These are phyloP conservation scores for Agrochola circellaris DNA, from an alignment of 2,888 invertebrate genomes.

Conservation along the genomic window DNA sequence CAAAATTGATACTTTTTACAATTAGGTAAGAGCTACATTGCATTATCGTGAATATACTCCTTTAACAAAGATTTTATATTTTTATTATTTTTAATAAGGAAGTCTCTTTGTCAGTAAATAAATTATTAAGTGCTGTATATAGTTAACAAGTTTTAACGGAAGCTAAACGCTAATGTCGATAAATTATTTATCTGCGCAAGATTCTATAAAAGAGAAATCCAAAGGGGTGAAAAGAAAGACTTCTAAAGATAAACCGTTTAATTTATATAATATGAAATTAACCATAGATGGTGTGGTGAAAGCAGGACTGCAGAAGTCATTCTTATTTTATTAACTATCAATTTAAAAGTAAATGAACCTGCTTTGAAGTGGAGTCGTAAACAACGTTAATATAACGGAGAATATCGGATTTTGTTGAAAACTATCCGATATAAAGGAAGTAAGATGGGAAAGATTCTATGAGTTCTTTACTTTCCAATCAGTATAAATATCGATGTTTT, in stretches of 20 bases:
- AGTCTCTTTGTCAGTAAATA: not conserved
- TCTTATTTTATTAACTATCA: constrained; percentile 77
- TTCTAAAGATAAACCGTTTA: constrained; percentile 6
- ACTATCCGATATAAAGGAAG: constrained; percentile 23
- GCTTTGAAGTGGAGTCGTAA: constrained; percentile 45
- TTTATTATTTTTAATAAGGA: not conserved
- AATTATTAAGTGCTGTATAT: not conserved
- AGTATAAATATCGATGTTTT: constrained; percentile 40
- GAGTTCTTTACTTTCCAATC: constrained; percentile 28
- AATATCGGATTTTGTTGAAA: constrained; percentile 43
- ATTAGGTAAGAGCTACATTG: not conserved
- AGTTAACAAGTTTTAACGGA: not conserved
- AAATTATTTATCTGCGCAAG: constrained; percentile 13
- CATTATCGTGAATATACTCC: not conserved
- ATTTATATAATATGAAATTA: constrained; percentile 19
- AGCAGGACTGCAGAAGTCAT: constrained; percentile 59
- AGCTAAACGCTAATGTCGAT: not conserved
- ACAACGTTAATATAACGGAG: constrained; percentile 30
- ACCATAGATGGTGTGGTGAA: constrained; percentile 45
- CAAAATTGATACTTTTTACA: not conserved
- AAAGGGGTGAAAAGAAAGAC: constrained; percentile 1
- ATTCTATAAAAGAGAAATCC: not conserved
- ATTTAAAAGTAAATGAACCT: constrained; percentile 57
- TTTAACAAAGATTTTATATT: not conserved
- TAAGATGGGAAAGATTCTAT: constrained; percentile 8